Conservation (phyloP, 1,140 invertebrate species). For the Monomorium pharaonis region DNA sequence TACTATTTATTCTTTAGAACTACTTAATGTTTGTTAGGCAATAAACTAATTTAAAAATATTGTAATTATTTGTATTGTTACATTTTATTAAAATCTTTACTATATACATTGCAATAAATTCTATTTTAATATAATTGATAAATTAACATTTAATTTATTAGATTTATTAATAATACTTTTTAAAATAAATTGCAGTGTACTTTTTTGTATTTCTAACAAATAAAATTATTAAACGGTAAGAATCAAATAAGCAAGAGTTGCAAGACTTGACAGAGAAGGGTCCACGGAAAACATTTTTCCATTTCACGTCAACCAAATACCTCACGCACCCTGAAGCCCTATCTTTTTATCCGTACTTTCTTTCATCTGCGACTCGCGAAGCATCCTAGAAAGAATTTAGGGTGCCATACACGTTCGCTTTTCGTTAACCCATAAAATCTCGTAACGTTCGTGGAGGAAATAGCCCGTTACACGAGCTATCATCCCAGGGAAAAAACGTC, state of each 20-base stretch:
- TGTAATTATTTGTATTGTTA: neutral
- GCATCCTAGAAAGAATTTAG: constrained; percentile 24
- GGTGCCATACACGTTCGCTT: constrained; percentile 11
- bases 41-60: neutral
- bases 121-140: neutral
- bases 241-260: neutral
- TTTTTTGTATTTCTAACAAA: neutral
- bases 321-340: neutral
- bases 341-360: constrained; percentile 16
- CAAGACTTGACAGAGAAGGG: neutral
- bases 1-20: neutral
- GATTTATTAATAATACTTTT: neutral
- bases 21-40: neutral
- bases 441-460: neutral
- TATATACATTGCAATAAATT: neutral
- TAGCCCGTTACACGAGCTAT: neutral
- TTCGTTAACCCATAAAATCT: constrained; percentile 32
- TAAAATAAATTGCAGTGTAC: neutral
- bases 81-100: neutral
- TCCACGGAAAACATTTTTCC: constrained; percentile 2
- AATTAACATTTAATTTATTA: neutral
- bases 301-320: constrained; percentile 7
- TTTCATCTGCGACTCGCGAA: neutral
- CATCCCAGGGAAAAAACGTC: neutral
- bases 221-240: neutral